A percentile compares a stretch with the other conserved stretches of the same genome.
phyloP scores from a whole-genome alignment of 2,888 invertebrate species.

The Brassicogethes aeneus region DNA sequence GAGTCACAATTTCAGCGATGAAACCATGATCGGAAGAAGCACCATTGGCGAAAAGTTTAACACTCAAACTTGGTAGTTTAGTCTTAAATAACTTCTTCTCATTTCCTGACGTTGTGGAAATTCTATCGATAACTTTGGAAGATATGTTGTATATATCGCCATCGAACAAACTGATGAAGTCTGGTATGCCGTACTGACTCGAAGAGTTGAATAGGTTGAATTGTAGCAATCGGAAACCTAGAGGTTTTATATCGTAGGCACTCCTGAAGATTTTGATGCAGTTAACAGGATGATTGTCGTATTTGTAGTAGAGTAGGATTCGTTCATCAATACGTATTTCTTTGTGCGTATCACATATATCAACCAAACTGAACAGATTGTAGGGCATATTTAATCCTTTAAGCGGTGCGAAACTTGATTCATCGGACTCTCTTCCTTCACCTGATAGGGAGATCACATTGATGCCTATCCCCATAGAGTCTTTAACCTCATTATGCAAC shows the following conservation, averaged over 20 bases:
- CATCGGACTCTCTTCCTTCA: conserved; percentile 79
- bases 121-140: conserved; percentile 58
- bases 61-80: conserved; percentile 70
- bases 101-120: conserved; percentile 61
- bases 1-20: conserved; percentile 91
- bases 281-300: conserved; percentile 91
- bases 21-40: conserved; percentile 93
- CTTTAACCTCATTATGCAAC: conserved; percentile 62
- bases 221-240: conserved; percentile 84
- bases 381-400: conserved; percentile 78
- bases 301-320: conserved; percentile 90
- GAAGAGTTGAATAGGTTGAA: conserved; percentile 88
- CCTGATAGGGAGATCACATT: conserved; percentile 87
- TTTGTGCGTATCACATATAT: conserved; percentile 94
- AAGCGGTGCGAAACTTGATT: conserved; percentile 82
- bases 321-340: conserved; percentile 84
- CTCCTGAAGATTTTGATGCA: conserved; percentile 96
- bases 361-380: conserved; percentile 85
- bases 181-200: conserved; percentile 68
- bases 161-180: conserved; percentile 80
- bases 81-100: conserved; percentile 71
- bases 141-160: conserved; percentile 87
- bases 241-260: conserved; percentile 72
- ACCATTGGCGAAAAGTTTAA: conserved; percentile 89
- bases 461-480: conserved; percentile 84